phyloP scores from a whole-genome alignment of 2,888 invertebrate species.

The Mimas tiliae region DNA sequence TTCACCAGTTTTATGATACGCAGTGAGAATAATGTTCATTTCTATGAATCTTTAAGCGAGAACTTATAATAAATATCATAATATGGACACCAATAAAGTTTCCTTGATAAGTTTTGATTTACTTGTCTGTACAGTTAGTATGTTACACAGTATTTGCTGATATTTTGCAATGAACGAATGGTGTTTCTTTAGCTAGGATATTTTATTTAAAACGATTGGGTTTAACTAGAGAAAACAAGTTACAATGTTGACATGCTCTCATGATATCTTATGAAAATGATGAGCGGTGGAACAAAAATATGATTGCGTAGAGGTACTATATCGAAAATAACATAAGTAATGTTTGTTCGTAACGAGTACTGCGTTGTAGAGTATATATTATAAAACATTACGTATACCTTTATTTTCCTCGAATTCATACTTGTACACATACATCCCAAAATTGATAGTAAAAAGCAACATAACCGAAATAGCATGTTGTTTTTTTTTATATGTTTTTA shows the following conservation, averaged over 20 bases:
- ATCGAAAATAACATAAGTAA: slow-evolving; percentile 80
- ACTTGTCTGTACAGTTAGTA: slow-evolving; percentile 80
- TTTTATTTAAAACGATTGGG: slow-evolving; percentile 81
- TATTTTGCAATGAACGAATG: slow-evolving; percentile 72
- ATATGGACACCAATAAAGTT: slow-evolving; percentile 62
- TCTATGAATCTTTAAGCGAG: slow-evolving; percentile 74
- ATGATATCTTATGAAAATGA: slow-evolving; percentile 64
- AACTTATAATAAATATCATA: slow-evolving; percentile 72
- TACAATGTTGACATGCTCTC: slow-evolving; percentile 69
- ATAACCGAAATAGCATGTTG: slow-evolving; percentile 78
- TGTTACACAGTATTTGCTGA: slow-evolving; percentile 75
- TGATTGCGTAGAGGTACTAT: slow-evolving; percentile 79
- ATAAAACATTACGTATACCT: slow-evolving; percentile 81
- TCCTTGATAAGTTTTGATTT: slow-evolving; percentile 62
- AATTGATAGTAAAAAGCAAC: slow-evolving; percentile 85
- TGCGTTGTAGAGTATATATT: slow-evolving; percentile 80
- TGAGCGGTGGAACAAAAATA: slow-evolving; percentile 79
- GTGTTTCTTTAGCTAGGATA: slow-evolving; percentile 78
- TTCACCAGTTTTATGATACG: slow-evolving; percentile 77
- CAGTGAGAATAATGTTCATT: slow-evolving; percentile 76
- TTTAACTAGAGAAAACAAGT: slow-evolving; percentile 74
- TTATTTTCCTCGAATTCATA: slow-evolving; percentile 84
- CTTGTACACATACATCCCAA: slow-evolving; percentile 84
- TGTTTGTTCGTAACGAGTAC: slow-evolving; percentile 82
- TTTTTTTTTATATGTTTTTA: slow-evolving; percentile 68